Percentiles rank a stretch among this genome's conserved stretches.
Conservation (phyloP, 2,797 vertebrate genomes). For the Gouania willdenowi region DNA sequence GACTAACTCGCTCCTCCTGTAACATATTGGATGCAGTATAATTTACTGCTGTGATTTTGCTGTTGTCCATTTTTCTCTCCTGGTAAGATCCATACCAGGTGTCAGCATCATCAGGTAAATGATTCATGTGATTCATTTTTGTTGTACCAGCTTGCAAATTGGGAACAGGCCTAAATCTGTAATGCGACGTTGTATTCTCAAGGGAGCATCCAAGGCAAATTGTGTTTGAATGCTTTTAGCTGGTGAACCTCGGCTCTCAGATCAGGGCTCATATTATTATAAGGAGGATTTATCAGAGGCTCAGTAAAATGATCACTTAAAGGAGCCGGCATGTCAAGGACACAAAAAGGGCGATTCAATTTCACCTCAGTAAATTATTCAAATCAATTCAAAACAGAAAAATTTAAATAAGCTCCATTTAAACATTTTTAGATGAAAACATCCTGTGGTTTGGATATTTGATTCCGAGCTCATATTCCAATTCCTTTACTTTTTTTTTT, state of each 20-base stretch:
- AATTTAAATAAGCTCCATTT: conserved; percentile 32
- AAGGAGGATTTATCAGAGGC: conserved; percentile 56
- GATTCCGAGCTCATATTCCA: conserved; percentile 36
- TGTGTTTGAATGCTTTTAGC: conserved; percentile 55
- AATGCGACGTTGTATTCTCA: conserved; percentile 34
- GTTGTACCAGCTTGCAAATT: conserved; percentile 59
- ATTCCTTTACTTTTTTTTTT: neutral
- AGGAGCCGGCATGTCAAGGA: conserved; percentile 53
- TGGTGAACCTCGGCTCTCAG: conserved; percentile 44
- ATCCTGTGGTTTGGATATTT: conserved; percentile 14
- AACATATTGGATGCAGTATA: conserved; percentile 59
- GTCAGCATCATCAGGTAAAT: conserved; percentile 61
- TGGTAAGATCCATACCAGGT: conserved; percentile 51
- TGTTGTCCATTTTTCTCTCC: conserved; percentile 53
- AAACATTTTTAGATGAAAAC: conserved; percentile 27
- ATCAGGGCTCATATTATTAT: conserved; percentile 64
- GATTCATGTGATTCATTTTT: conserved; percentile 65
- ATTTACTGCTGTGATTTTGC: conserved; percentile 60
- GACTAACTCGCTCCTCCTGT: conserved; percentile 38
- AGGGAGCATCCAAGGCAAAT: conserved; percentile 41
- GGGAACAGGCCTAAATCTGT: conserved; percentile 57
- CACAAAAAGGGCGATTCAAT: conserved; percentile 44
- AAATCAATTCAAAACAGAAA: conserved; percentile 51
- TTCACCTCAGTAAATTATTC: conserved; percentile 51
- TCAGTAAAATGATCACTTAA: conserved; percentile 58